These are phyloP conservation scores for Bombus confusus DNA, from an alignment of 1,140 invertebrate species.

Conservation along the genomic window DNA sequence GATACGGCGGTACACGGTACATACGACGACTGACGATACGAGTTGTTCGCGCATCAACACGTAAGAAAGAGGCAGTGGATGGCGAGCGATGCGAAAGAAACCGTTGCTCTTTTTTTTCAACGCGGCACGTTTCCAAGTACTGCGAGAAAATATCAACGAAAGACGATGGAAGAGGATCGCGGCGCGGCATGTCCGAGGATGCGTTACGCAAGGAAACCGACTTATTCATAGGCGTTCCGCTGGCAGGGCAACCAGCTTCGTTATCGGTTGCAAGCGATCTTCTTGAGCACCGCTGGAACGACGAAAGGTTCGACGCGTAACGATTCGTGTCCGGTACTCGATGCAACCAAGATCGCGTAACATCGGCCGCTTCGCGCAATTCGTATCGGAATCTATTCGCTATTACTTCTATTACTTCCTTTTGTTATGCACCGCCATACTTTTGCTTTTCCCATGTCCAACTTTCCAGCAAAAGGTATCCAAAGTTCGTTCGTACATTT, in stretches of 20 bases:
- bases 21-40: too few species aligned
- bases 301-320: constrained; percentile 66
- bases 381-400: constrained; percentile 7
- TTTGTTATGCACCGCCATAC: background rate
- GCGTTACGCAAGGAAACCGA: constrained; percentile 58
- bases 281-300: constrained; percentile 58
- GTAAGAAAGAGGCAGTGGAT: background rate
- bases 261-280: constrained; percentile 60
- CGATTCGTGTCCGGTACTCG: constrained; percentile 67
- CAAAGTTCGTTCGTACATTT: background rate
- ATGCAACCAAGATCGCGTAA: constrained; percentile 58
- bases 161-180: constrained; percentile 19
- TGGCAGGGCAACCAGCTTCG: constrained; percentile 20
- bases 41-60: background rate
- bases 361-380: constrained; percentile 27
- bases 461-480: background rate
- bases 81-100: background rate
- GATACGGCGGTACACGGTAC: background rate
- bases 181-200: constrained; percentile 41
- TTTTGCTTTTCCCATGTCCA: too few species aligned
- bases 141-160: background rate
- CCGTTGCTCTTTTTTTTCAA: background rate
- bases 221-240: constrained; percentile 58
- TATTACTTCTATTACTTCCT: constrained; percentile 7
- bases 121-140: too few species aligned